Percentiles rank a stretch among this genome's conserved stretches.
Evolutionary conservation across 1,140 invertebrate species (phyloP).

Genomic region (Neocloeon triangulifer): DNA sequence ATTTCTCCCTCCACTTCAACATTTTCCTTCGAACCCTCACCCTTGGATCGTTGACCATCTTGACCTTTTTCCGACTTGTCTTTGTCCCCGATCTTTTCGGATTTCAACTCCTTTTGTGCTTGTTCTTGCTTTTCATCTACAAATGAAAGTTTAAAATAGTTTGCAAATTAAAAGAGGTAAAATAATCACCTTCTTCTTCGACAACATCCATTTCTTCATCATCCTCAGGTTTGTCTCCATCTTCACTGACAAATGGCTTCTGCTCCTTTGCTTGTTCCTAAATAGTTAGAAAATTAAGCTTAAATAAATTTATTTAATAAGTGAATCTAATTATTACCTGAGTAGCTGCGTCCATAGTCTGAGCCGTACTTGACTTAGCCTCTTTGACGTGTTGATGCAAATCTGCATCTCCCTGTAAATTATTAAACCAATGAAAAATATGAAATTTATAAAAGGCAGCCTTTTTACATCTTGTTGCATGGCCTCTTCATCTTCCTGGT

Average conservation of each 20-base stretch:
- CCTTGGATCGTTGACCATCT: conserved; percentile 4
- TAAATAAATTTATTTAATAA: neutral
- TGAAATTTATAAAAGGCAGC: no score
- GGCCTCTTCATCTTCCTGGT: conserved; percentile 21
- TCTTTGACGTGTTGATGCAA: conserved; percentile 72
- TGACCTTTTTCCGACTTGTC: conserved; percentile 6
- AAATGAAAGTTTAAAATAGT: no score
- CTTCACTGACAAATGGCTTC: conserved; percentile 10
- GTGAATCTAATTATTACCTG: conserved; percentile 11
- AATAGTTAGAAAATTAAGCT: neutral
- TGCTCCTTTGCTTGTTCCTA: neutral
- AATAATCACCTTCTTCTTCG: conserved; percentile 11
- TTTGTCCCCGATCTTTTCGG: conserved; percentile 18
- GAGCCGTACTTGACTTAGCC: conserved; percentile 31
- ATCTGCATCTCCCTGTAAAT: conserved; percentile 30
- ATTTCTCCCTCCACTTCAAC: conserved; percentile 54
- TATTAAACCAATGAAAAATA: no score
- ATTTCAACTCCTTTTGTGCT: conserved; percentile 3
- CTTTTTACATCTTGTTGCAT: conserved; percentile 20
- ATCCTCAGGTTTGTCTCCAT: conserved; percentile 22
- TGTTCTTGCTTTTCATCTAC: no score
- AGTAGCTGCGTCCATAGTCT: conserved; percentile 31
- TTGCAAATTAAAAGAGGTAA: conserved; percentile 14
- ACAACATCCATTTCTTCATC: conserved; percentile 14
- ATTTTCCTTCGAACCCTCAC: conserved; percentile 15